A percentile compares a stretch with the other conserved stretches of the same genome.
These are phyloP conservation scores for Argopecten irradians DNA, from an alignment of 1,140 invertebrate genomes.

Conservation along the genomic window DNA sequence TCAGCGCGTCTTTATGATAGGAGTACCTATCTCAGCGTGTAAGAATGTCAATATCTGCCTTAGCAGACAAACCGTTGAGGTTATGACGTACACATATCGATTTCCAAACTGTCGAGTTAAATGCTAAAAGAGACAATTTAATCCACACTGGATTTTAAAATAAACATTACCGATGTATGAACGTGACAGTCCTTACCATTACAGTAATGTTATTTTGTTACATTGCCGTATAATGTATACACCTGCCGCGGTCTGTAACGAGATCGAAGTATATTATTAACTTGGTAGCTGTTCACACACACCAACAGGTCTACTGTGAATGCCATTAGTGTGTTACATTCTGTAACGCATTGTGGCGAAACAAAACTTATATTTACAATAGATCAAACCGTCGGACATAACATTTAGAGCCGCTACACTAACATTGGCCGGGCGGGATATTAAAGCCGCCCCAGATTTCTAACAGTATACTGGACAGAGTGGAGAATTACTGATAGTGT, in stretches of 20 bases:
- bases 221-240: not conserved
- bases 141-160: not conserved
- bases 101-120: not conserved
- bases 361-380: not conserved
- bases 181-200: not conserved
- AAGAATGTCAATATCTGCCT: not conserved
- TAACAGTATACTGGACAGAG: not conserved
- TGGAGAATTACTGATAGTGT: not conserved
- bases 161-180: not conserved
- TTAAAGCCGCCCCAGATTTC: not conserved
- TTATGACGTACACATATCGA: not conserved
- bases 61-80: no score
- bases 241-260: not conserved
- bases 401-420: not conserved
- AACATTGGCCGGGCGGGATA: not conserved
- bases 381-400: not conserved
- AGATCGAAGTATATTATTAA: constrained; percentile 1
- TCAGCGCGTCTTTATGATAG: not conserved
- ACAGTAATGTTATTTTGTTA: not conserved
- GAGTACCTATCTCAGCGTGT: not conserved
- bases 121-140: not conserved
- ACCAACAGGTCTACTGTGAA: not conserved
- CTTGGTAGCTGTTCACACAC: not conserved
- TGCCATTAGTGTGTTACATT: not conserved
- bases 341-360: not conserved